Conservation (phyloP, 2,113 vertebrate species). For the Cepphus grylle region DNA sequence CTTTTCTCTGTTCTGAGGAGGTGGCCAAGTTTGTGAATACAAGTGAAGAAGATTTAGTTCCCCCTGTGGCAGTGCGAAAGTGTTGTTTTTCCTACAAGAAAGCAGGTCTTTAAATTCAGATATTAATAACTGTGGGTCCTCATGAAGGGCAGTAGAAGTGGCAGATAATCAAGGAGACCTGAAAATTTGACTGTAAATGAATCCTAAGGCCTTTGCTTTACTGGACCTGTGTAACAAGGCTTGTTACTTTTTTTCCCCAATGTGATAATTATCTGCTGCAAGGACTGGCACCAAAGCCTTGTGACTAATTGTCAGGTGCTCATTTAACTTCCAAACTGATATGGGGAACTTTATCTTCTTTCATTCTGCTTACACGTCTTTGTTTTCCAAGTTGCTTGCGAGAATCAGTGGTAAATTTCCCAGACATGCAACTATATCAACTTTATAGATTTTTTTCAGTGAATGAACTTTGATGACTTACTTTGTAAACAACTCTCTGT, state of each 20-base stretch:
- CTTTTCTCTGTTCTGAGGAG: neutral
- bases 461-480: neutral
- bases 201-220: neutral
- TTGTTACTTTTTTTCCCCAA: neutral
- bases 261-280: neutral
- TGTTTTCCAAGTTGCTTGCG: neutral
- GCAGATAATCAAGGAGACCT: neutral
- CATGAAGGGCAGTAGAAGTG: neutral
- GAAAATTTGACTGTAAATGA: neutral
- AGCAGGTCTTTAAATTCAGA: neutral
- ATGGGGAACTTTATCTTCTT: neutral
- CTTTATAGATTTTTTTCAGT: neutral
- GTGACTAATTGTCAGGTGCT: neutral
- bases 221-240: neutral
- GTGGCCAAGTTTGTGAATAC: neutral
- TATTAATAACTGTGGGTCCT: neutral
- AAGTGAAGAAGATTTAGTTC: neutral
- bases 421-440: neutral
- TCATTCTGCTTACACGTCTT: neutral
- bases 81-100: neutral
- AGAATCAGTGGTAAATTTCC: neutral
- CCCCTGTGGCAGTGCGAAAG: neutral
- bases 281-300: neutral
- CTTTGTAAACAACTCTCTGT: neutral
- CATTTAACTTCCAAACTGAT: neutral